A percentile compares a stretch with the other conserved stretches of the same genome.
These are phyloP conservation scores for Malurus cyaneus DNA, from an alignment of 2,113 vertebrate genomes.

Conservation along the genomic window DNA sequence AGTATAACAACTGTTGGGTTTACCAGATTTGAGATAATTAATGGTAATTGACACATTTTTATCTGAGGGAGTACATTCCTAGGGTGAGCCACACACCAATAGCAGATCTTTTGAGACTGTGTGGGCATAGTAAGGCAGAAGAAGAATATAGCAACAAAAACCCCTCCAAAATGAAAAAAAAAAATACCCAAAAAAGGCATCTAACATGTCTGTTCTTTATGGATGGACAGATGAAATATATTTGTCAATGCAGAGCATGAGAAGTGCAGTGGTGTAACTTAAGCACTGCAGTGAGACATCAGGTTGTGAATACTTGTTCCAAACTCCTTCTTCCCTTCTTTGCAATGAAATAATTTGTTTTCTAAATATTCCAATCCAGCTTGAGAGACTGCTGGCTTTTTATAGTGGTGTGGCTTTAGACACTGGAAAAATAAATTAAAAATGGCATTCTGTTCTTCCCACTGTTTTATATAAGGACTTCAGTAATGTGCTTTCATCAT, in stretches of 20 bases:
- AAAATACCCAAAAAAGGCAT: not conserved
- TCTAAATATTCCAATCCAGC: not conserved
- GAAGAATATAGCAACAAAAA: not conserved
- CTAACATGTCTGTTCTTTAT: not conserved
- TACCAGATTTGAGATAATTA: not conserved
- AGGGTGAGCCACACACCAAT: not conserved
- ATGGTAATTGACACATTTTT: not conserved
- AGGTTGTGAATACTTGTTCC: not conserved
- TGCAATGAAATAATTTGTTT: not conserved
- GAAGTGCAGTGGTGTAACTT: not conserved
- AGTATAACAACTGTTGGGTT: not conserved
- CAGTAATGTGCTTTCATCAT: not conserved
- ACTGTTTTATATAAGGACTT: not conserved
- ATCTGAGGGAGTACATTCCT: not conserved
- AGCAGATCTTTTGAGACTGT: not conserved
- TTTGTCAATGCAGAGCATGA: not conserved
- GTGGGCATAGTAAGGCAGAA: not conserved
- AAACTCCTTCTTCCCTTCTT: not conserved
- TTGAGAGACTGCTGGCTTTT: not conserved
- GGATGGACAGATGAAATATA: not conserved
- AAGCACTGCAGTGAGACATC: accelerated
- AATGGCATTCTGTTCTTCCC: not conserved
- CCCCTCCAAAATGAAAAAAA: not conserved
- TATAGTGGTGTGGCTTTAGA: not conserved
- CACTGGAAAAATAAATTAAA: not conserved